Evolutionary conservation across 35 echinoderm and acorn worm genomes (phyloP).

Genomic region (Chiridota heheva): DNA sequence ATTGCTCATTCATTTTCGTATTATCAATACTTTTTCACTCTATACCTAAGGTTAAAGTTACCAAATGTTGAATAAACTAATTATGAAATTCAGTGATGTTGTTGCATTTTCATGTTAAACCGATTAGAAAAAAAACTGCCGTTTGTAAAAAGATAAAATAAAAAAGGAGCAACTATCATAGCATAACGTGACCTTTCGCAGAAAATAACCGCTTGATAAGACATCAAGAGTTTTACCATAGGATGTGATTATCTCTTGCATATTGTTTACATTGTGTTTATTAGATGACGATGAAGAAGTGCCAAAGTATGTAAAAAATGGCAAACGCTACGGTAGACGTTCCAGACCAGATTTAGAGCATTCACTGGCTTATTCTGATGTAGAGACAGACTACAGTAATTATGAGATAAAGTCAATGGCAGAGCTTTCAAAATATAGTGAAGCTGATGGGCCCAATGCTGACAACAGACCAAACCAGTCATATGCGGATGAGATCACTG

Average conservation of each 20-base stretch:
- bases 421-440: slow-evolving; percentile 10
- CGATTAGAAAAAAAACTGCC: not conserved
- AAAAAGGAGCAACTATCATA: not conserved
- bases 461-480: slow-evolving; percentile 40
- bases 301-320: slow-evolving; percentile 86
- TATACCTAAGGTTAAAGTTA: too few relatives aligned
- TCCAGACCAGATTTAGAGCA: slow-evolving; percentile 79
- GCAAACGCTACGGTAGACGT: slow-evolving; percentile 76
- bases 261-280: slow-evolving; percentile 1
- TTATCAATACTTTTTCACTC: too few relatives aligned
- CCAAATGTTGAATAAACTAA: too few relatives aligned
- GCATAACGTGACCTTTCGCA: not conserved
- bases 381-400: slow-evolving; percentile 63
- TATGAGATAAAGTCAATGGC: slow-evolving; percentile 28
- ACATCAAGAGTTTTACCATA: not conserved
- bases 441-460: slow-evolving; percentile 14
- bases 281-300: slow-evolving; percentile 64
- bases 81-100: too few relatives aligned
- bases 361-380: slow-evolving; percentile 64
- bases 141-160: not conserved
- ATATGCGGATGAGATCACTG: slow-evolving; percentile 53
- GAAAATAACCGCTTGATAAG: not conserved
- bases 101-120: not conserved
- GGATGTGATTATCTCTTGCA: not conserved
- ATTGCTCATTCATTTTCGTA: too few relatives aligned